Evolutionary conservation across 2,797 vertebrate genomes (phyloP).

Genomic region (Crocidura indochinensis): DNA sequence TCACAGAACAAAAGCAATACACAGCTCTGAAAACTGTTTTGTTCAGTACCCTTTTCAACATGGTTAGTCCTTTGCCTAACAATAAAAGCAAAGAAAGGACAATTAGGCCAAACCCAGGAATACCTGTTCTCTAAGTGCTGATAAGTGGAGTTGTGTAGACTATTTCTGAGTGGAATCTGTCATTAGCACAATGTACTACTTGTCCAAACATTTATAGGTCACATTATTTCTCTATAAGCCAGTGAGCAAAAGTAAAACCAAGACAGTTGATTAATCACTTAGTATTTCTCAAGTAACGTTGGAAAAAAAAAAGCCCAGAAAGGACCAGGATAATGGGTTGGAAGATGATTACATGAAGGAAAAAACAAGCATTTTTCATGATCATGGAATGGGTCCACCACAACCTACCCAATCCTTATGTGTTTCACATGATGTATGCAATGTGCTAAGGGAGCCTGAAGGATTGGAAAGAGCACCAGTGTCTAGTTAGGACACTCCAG

Average conservation of each 20-base stretch:
- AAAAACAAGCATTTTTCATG: constrained; percentile 74
- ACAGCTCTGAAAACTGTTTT: constrained; percentile 34
- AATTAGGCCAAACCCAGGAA: constrained; percentile 84
- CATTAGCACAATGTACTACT: constrained; percentile 86
- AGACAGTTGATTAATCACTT: constrained; percentile 90
- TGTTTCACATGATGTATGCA: neutral
- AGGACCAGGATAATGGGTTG: constrained; percentile 82
- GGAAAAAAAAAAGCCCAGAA: constrained; percentile 85
- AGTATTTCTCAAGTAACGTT: constrained; percentile 84
- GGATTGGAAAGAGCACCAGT: neutral
- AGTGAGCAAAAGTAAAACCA: constrained; percentile 88
- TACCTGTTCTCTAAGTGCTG: constrained; percentile 80
- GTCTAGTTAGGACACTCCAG: constrained; percentile 81
- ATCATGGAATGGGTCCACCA: constrained; percentile 13
- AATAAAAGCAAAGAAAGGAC: constrained; percentile 75
- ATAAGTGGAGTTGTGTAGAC: constrained; percentile 84
- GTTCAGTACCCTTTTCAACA: constrained; percentile 73
- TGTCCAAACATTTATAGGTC: constrained; percentile 89
- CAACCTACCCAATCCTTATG: neutral
- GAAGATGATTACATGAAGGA: constrained; percentile 84
- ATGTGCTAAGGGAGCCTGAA: neutral
- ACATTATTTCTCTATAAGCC: constrained; percentile 87
- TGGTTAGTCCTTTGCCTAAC: constrained; percentile 77
- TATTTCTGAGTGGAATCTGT: constrained; percentile 86
- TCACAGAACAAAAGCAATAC: neutral